Base-by-base conservation (phyloP, 2,113 vertebrate genomes). In the Gobio gobio region DNA sequence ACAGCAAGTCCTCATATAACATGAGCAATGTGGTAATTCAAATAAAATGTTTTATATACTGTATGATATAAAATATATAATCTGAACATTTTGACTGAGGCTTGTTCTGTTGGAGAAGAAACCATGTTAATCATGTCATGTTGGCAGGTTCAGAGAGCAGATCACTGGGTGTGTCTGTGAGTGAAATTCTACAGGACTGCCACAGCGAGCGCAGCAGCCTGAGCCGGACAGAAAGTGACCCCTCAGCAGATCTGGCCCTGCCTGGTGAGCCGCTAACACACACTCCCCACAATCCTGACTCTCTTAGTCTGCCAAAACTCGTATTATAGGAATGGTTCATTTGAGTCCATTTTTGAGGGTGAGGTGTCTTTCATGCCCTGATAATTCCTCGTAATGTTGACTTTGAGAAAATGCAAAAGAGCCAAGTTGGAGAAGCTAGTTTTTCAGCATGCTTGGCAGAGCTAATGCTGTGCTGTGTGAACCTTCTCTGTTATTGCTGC, bases 121-220 rank as follows among this genome's bases (percentile, higher is more conserved):
- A 47, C 9, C 9, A 26, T 26, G 70, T 24, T 43, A 64, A 47
- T 58, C 4, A 33, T 54, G 24, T 51, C 49, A 66, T 94, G 90
- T 20, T 91, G 87, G 87, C 87, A 80, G 87, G 40, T 22, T 87
- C 86, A 80, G 89, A 89, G 61, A 83, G 83, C 74, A 84, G 82
- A 63, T 79, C 85, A 33, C 83, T 86, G 87, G 59, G 90, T 84
- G 0, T 92, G 10, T 96, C 95, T 0, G 89, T 94, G 0, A 94
- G 95, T 29, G 94, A 95, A 0, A 91, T 96, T 58, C 90, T 96
- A 63, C 95, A 96, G 87, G 96, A 96, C 0, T 88, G 94, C 74
- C 91, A 92, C 90, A 86, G 93, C 0, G 94, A 95, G 85, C 88
- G 89, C 86, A 89, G 92, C 6, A 88, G 92, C 90, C 90, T 90